Percentiles rank a stretch among this genome's conserved stretches.
phyloP scores from a whole-genome alignment of 2,797 vertebrate genomes.

The Spinus olivaceus region DNA sequence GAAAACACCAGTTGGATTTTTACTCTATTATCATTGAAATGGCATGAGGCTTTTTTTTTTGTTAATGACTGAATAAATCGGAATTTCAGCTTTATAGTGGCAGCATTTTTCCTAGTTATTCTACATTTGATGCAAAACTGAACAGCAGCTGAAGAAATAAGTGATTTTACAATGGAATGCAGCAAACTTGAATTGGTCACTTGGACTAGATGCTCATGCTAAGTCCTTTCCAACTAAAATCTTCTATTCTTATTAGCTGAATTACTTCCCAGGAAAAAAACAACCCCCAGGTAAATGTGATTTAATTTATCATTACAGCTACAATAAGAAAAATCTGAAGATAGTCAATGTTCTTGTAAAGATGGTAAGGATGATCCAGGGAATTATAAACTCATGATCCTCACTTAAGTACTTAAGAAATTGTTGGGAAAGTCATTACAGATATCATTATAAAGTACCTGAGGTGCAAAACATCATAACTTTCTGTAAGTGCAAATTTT shows the following conservation, averaged over 20 bases:
- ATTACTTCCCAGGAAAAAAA: background rate
- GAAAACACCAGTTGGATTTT: constrained; percentile 67
- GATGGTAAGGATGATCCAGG: background rate
- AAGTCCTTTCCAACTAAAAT: background rate
- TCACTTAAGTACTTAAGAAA: background rate
- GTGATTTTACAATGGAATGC: constrained; percentile 41
- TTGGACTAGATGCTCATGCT: background rate
- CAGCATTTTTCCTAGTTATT: constrained; percentile 56
- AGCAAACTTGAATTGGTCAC: constrained; percentile 1
- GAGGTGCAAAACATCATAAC: background rate
- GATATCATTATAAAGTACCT: background rate
- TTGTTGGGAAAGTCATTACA: constrained; percentile 12
- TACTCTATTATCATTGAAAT: constrained; percentile 67
- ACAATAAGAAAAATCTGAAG: background rate
- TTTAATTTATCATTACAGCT: constrained; percentile 7
- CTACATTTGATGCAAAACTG: constrained; percentile 46
- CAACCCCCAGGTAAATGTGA: background rate
- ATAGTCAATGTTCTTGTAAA: background rate
- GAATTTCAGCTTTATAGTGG: constrained; percentile 58
- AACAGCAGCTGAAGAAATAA: constrained; percentile 60
- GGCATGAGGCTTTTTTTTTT: constrained; percentile 39
- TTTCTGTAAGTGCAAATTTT: background rate
- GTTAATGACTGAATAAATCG: constrained; percentile 74
- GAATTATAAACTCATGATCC: background rate
- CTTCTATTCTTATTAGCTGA: background rate